A percentile compares a stretch with the other conserved stretches of the same genome.
Evolutionary conservation across 1,140 invertebrate genomes (phyloP).

Genomic region (Leptopilina clavipes): DNA sequence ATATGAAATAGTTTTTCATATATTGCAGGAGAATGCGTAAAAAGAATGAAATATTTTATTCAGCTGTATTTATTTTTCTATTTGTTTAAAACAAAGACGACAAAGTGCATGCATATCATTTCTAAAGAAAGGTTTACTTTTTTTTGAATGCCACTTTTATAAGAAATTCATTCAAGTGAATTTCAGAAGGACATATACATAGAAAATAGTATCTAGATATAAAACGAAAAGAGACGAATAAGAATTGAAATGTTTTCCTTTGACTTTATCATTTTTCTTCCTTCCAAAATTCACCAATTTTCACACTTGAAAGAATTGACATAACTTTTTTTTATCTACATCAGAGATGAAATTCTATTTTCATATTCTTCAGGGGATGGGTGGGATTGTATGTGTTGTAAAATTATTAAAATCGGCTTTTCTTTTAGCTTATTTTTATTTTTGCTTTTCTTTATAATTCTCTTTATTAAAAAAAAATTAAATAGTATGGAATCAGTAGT

Average conservation of each 20-base stretch:
- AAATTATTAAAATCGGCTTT: not conserved
- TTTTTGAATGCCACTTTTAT: not conserved
- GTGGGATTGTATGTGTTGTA: too few relatives aligned
- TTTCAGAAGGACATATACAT: not conserved
- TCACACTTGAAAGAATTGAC: not conserved
- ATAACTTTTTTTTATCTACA: not conserved
- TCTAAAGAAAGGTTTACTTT: not conserved
- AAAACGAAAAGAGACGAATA: too few relatives aligned
- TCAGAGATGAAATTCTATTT: not conserved
- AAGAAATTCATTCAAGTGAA: conserved; percentile 10
- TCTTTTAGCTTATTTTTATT: not conserved
- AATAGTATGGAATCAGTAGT: too few relatives aligned
- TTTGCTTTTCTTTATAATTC: too few relatives aligned
- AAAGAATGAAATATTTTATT: too few relatives aligned
- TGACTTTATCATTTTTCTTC: not conserved
- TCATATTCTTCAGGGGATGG: not conserved
- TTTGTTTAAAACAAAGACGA: not conserved
- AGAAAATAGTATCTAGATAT: not conserved
- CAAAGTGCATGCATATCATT: not conserved
- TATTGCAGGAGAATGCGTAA: too few relatives aligned
- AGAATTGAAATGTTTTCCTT: conserved; percentile 12
- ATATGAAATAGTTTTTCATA: too few relatives aligned
- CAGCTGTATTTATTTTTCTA: not conserved
- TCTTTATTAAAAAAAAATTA: too few relatives aligned
- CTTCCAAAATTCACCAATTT: not conserved